These are phyloP conservation scores for Tenthredo livida DNA, from an alignment of 2,888 invertebrate genomes.

Conservation along the genomic window DNA sequence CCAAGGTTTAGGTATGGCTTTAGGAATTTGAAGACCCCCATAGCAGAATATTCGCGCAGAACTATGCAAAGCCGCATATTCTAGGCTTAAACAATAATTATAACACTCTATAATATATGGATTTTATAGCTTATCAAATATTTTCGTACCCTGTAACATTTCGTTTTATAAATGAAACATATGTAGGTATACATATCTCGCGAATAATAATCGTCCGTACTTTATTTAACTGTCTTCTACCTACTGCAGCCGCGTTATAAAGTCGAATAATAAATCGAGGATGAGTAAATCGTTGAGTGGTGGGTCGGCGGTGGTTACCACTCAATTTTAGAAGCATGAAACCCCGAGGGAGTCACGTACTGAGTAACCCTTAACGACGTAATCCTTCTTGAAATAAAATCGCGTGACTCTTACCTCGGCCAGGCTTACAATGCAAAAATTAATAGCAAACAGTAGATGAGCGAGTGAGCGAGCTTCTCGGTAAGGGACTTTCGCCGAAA, in stretches of 20 bases:
- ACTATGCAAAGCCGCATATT: background rate
- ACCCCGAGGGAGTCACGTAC: conserved; percentile 7
- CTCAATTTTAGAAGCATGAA: conserved; percentile 15
- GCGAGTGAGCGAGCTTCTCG: background rate
- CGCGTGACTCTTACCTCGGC: conserved; percentile 20
- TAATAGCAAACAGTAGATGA: conserved; percentile 27
- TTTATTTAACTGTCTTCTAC: background rate
- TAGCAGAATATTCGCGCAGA: background rate
- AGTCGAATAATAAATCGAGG: background rate
- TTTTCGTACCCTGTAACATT: no score
- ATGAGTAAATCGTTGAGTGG: background rate
- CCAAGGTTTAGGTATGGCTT: conserved; percentile 12
- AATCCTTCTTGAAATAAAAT: conserved; percentile 33
- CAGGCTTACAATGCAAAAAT: conserved; percentile 22
- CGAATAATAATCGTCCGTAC: background rate
- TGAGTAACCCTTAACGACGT: conserved; percentile 18
- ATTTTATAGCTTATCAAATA: no score
- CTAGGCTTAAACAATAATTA: background rate
- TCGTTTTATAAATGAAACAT: no score
- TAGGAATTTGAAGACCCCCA: background rate
- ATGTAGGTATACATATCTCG: no score
- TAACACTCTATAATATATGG: background rate
- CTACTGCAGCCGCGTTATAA: background rate
- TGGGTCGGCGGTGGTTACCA: background rate
- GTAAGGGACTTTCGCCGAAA: background rate